Percentiles rank a stretch among this genome's conserved stretches.
These are phyloP conservation scores for Thymelicus lineola DNA, from an alignment of 2,888 invertebrate genomes.

Conservation along the genomic window DNA sequence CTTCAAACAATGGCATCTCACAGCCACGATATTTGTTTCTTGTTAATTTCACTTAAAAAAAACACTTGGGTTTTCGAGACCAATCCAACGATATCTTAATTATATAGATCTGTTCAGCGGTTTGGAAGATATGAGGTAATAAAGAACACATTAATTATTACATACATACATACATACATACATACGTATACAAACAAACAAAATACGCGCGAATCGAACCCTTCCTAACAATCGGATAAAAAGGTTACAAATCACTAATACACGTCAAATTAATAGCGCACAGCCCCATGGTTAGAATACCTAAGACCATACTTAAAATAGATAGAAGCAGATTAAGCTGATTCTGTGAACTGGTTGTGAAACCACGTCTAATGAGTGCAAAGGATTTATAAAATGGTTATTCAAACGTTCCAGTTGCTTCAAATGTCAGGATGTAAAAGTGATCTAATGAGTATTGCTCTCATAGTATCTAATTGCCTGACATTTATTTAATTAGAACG, in stretches of 20 bases:
- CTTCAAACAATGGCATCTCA: too few relatives aligned
- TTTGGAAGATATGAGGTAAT: too few relatives aligned
- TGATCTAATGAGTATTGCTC: conserved; percentile 3
- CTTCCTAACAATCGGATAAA: too few relatives aligned
- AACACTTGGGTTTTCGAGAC: too few relatives aligned
- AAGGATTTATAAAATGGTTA: background rate
- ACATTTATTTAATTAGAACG: background rate
- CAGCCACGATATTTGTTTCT: too few relatives aligned
- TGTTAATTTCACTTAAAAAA: too few relatives aligned
- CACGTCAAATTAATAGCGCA: background rate
- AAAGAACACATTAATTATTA: too few relatives aligned
- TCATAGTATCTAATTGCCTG: background rate
- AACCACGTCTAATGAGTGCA: background rate
- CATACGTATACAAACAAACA: too few relatives aligned
- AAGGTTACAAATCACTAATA: background rate
- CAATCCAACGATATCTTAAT: too few relatives aligned
- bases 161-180: too few relatives aligned
- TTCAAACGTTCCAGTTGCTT: background rate
- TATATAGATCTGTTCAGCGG: too few relatives aligned
- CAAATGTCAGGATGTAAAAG: conserved; percentile 9
- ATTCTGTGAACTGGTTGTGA: conserved; percentile 3
- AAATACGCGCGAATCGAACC: too few relatives aligned
- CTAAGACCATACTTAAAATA: background rate
- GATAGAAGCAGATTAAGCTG: background rate
- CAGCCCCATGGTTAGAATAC: background rate